Percentiles rank a stretch among this genome's conserved stretches.
phyloP scores from a whole-genome alignment of 1,140 invertebrate species.

The Delia radicum region DNA sequence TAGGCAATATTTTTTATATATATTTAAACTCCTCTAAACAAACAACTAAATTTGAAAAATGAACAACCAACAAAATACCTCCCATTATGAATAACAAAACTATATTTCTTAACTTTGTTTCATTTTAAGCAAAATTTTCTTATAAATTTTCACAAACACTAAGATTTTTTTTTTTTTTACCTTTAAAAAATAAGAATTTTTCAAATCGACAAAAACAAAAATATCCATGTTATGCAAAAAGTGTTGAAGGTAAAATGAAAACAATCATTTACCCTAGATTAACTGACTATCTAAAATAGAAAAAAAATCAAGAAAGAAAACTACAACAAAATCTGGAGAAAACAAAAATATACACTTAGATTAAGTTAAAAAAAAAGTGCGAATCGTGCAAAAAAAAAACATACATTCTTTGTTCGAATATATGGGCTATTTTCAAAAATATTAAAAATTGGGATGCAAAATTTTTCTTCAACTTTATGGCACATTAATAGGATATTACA shows the following conservation, averaged over 20 bases:
- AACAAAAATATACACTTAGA: background rate
- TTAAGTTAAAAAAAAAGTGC: background rate
- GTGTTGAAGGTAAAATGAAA: background rate
- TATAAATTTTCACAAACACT: background rate
- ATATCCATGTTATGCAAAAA: background rate
- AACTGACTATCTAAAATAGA: background rate
- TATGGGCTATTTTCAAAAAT: no score
- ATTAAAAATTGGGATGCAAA: background rate
- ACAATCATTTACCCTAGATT: background rate
- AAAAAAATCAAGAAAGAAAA: background rate
- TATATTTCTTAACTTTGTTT: background rate
- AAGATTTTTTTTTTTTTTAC: background rate
- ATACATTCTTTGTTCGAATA: no score
- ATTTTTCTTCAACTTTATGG: no score
- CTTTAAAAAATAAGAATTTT: background rate
- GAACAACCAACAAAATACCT: background rate
- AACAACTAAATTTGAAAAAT: background rate
- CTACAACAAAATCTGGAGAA: background rate
- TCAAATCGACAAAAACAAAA: background rate
- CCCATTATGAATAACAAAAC: background rate
- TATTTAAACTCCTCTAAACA: background rate
- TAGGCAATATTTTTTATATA: background rate
- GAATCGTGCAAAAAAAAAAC: background rate
- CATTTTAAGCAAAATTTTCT: background rate
- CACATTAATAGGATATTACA: no score